phyloP scores from a whole-genome alignment of 53 echinoderm and acorn worm species.

The Luidia sarsii region DNA sequence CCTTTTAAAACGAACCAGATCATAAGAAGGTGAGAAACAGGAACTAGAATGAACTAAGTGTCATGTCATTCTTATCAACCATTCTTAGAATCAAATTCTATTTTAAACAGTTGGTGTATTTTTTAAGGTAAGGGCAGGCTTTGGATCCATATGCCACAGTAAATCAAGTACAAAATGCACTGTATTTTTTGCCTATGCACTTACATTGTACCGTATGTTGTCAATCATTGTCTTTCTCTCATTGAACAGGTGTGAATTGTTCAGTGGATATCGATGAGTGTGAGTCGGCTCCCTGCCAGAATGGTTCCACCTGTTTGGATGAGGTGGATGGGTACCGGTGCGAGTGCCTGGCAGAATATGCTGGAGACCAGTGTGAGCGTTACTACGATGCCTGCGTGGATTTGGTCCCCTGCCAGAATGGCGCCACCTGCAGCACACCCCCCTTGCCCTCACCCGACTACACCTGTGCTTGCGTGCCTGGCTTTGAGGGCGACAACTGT shows the following conservation, averaged over 20 bases:
- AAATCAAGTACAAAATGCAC: too few relatives aligned
- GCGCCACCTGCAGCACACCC: conserved; percentile 49
- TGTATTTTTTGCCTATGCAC: background rate
- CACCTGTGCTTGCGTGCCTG: conserved; percentile 68
- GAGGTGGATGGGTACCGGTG: conserved; percentile 46
- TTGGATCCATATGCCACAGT: too few relatives aligned
- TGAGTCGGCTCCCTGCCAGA: conserved; percentile 47
- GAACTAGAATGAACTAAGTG: too few relatives aligned
- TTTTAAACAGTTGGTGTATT: too few relatives aligned
- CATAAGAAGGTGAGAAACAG: too few relatives aligned
- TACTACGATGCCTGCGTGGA: conserved; percentile 53
- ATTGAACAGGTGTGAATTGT: conserved; percentile 39
- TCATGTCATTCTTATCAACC: too few relatives aligned
- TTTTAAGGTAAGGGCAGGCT: too few relatives aligned
- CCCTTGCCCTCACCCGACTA: conserved; percentile 39
- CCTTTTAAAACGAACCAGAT: too few relatives aligned
- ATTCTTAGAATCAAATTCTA: too few relatives aligned
- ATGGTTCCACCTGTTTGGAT: conserved; percentile 56
- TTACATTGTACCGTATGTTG: background rate
- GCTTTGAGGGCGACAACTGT: conserved; percentile 74
- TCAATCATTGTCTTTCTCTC: background rate
- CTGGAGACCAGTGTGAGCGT: conserved; percentile 39
- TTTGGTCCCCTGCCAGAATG: conserved; percentile 47
- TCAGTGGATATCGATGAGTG: conserved; percentile 58
- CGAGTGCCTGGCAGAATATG: conserved; percentile 50